phyloP scores from a whole-genome alignment of 2,888 invertebrate genomes.

The Ichneumoninae sp. region DNA sequence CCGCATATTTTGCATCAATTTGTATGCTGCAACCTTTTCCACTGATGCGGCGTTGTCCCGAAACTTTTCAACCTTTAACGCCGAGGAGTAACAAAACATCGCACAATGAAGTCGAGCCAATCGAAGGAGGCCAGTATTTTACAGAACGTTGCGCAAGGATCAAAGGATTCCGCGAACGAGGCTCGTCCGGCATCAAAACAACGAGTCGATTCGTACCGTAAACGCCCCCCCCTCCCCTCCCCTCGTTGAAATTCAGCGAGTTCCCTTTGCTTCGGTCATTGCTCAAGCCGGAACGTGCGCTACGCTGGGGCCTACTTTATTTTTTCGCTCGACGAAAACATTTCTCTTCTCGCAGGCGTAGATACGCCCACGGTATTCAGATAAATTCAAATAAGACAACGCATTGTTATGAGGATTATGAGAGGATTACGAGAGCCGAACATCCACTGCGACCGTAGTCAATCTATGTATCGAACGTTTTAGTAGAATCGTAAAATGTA shows the following conservation, averaged over 20 bases:
- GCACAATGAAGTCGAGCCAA: not conserved
- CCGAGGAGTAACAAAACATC: not conserved
- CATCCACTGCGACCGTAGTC: too few species aligned
- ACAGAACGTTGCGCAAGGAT: slow-evolving; percentile 8
- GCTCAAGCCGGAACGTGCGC: slow-evolving; percentile 43
- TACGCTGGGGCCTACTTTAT: slow-evolving; percentile 42
- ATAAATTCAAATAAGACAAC: not conserved
- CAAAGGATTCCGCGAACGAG: not conserved
- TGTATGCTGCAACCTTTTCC: not conserved
- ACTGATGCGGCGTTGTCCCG: not conserved
- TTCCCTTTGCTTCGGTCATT: slow-evolving; percentile 39
- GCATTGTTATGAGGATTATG: too few species aligned
- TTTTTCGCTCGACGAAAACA: slow-evolving; percentile 13
- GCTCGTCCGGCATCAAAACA: slow-evolving; percentile 5
- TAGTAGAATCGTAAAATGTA: too few species aligned
- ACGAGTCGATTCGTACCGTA: not conserved
- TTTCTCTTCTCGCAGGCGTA: not conserved
- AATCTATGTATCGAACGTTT: too few species aligned
- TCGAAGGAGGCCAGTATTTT: not conserved
- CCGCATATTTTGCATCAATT: not conserved
- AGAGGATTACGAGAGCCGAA: too few species aligned
- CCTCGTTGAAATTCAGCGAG: slow-evolving; percentile 33
- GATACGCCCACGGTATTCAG: not conserved
- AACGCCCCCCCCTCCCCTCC: not conserved
- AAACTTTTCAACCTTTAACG: not conserved